A percentile compares a stretch with the other conserved stretches of the same genome.
phyloP scores from a whole-genome alignment of 2,797 vertebrate species.

The Oryzias sinensis region DNA sequence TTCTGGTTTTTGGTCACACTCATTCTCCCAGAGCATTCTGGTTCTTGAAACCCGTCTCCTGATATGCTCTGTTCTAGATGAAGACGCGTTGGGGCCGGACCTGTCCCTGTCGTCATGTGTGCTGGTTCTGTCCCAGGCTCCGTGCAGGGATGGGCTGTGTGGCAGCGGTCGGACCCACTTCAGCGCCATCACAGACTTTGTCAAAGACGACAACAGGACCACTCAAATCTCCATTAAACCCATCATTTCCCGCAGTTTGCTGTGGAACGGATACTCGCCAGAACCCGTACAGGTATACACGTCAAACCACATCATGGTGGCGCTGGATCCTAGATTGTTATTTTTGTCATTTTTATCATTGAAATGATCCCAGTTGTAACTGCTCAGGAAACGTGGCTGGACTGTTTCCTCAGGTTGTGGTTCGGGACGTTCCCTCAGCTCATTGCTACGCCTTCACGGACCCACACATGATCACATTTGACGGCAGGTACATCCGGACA shows the following conservation, averaged over 20 bases:
- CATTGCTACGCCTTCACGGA: conserved; percentile 89
- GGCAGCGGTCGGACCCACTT: conserved; percentile 76
- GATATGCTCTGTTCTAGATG: conserved; percentile 58
- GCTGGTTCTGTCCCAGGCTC: conserved; percentile 73
- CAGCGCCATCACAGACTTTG: conserved; percentile 82
- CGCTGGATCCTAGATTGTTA: neutral
- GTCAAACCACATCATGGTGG: neutral
- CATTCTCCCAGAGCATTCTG: no score
- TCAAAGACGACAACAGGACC: conserved; percentile 79
- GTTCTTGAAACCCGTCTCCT: neutral
- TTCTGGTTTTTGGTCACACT: no score
- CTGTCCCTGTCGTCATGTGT: conserved; percentile 86
- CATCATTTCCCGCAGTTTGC: conserved; percentile 77
- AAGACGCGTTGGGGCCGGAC: conserved; percentile 73
- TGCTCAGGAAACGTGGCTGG: neutral
- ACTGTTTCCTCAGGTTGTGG: conserved; percentile 78
- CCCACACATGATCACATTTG: conserved; percentile 88
- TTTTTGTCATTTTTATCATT: no score
- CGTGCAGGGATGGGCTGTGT: conserved; percentile 78
- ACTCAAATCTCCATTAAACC: conserved; percentile 78
- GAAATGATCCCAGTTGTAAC: no score
- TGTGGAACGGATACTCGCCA: conserved; percentile 86
- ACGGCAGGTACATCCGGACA: conserved; percentile 83
- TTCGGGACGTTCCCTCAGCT: conserved; percentile 80
- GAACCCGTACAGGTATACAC: conserved; percentile 77